Percentiles rank a stretch among this genome's conserved stretches.
phyloP scores from a whole-genome alignment of 1,140 invertebrate species.

The Diorhabda sublineata region DNA sequence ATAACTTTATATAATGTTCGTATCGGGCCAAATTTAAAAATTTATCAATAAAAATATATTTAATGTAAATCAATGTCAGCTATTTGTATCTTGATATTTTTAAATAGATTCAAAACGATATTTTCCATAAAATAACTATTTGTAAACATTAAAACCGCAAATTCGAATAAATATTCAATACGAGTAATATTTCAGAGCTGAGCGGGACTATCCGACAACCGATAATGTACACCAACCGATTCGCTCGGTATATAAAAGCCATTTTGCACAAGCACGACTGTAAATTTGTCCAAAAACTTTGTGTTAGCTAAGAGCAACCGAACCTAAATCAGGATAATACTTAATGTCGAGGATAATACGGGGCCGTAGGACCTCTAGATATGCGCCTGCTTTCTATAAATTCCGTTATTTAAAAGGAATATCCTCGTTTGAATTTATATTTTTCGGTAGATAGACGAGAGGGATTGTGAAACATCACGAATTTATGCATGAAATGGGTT shows the following conservation, averaged over 20 bases:
- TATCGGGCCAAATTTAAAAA: no score
- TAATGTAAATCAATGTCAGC: no score
- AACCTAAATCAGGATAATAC: constrained; percentile 30
- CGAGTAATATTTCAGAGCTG: constrained; percentile 8
- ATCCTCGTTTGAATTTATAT: constrained; percentile 15
- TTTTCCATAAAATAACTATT: no score
- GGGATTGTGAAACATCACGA: constrained; percentile 1
- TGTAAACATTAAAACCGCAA: no score
- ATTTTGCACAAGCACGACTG: constrained; percentile 27
- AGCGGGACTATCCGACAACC: constrained; percentile 6
- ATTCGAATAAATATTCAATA: constrained; percentile 9
- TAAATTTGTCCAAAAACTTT: constrained; percentile 31
- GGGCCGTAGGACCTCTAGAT: constrained; percentile 15
- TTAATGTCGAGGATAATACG: constrained; percentile 17
- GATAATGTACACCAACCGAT: constrained; percentile 9
- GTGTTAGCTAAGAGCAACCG: constrained; percentile 20
- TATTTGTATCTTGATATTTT: no score
- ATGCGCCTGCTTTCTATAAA: constrained; percentile 17
- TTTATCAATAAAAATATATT: no score
- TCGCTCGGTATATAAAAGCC: constrained; percentile 14
- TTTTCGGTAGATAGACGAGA: constrained; percentile 13
- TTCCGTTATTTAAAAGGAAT: constrained; percentile 21
- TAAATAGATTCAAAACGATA: no score
- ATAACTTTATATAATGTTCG: no score
- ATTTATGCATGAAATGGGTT: constrained; percentile 2